These are phyloP conservation scores for Dolichallabes microphthalmus DNA, from an alignment of 2,113 vertebrate species.

Conservation along the genomic window DNA sequence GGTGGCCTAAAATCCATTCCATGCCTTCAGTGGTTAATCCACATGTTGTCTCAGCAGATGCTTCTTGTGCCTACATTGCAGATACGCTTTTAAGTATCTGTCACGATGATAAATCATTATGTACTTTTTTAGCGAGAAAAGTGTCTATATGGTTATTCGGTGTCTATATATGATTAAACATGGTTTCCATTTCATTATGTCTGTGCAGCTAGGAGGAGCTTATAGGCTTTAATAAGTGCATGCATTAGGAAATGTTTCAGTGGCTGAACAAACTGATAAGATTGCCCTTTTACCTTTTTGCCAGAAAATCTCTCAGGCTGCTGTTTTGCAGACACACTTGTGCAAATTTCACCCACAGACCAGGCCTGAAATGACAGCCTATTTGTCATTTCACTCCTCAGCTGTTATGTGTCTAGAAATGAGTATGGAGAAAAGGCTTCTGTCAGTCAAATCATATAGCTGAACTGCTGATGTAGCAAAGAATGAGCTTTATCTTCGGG, in stretches of 20 bases:
- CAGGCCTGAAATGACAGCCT: constrained; percentile 15
- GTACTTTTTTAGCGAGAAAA: neutral
- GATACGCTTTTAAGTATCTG: neutral
- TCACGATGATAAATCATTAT: constrained; percentile 10
- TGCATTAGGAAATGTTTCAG: constrained; percentile 3
- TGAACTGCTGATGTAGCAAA: constrained; percentile 12
- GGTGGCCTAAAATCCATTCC: neutral
- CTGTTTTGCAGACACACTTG: neutral
- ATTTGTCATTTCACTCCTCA: constrained; percentile 39
- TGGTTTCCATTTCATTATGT: neutral
- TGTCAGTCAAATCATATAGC: constrained; percentile 30
- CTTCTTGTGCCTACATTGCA: neutral
- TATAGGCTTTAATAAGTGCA: constrained; percentile 19
- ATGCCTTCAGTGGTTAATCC: neutral
- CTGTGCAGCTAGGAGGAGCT: neutral
- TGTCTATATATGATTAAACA: too few species aligned
- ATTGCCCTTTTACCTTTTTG: neutral
- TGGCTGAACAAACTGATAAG: constrained; percentile 7
- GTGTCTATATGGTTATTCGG: neutral
- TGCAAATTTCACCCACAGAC: constrained; percentile 25
- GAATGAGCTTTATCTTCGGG: constrained; percentile 35
- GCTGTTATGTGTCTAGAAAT: constrained; percentile 29
- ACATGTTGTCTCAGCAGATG: neutral
- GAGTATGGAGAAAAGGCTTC: neutral
- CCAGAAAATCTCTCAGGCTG: neutral